Percentiles rank a stretch among this genome's conserved stretches.
Evolutionary conservation across 2,113 vertebrate species (phyloP).

Genomic region (Pseudorhombus dupliciocellatus): DNA sequence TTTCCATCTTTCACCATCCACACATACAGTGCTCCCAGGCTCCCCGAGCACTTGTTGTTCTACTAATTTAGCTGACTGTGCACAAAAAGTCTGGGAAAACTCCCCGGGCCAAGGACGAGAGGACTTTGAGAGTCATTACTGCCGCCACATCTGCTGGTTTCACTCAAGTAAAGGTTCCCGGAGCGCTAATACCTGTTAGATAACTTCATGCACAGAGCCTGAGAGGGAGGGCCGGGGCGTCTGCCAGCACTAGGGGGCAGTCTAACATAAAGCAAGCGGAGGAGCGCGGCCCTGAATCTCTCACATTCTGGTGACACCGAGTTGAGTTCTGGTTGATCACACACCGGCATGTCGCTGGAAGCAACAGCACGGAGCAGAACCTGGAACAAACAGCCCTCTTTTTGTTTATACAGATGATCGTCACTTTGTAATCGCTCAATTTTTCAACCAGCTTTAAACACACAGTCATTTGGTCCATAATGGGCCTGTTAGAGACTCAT

Average conservation of each 20-base stretch:
- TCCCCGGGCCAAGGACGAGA: conserved; percentile 57
- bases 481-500: conserved; percentile 60
- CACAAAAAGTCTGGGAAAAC: conserved; percentile 68
- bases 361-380: conserved; percentile 14
- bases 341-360: conserved; percentile 36
- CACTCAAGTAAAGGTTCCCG: conserved; percentile 59
- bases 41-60: conserved; percentile 63
- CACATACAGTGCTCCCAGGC: conserved; percentile 26
- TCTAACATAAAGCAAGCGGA: conserved; percentile 63
- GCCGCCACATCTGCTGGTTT: conserved; percentile 72
- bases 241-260: conserved; percentile 71
- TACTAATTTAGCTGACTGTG: conserved; percentile 58
- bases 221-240: neutral
- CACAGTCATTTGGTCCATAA: conserved; percentile 49
- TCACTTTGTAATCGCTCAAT: conserved; percentile 45
- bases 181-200: conserved; percentile 48
- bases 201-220: conserved; percentile 33
- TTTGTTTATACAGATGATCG: conserved; percentile 49
- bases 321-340: conserved; percentile 20
- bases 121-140: conserved; percentile 67
- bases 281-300: neutral
- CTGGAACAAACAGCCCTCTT: conserved; percentile 17
- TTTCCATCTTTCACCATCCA: conserved; percentile 56
- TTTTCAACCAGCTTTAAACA: conserved; percentile 41
- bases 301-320: neutral